Base-by-base conservation (phyloP, 2,888 invertebrate genomes). In the Drosophila percnosoma region DNA sequence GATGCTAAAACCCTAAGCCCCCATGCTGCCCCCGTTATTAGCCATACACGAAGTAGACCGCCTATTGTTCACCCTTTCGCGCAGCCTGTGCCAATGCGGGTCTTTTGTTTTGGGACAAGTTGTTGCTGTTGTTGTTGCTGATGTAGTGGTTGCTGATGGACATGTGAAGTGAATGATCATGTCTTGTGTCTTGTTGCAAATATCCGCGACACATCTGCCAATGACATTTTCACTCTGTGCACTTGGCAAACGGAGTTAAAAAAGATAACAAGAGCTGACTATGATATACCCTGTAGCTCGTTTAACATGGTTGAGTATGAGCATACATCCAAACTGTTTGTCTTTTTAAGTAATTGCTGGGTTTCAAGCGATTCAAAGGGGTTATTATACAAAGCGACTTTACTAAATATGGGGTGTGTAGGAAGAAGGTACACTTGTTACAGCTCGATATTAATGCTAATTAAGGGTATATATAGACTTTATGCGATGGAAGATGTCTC, bases 171-270 rank as follows among this genome's bases (percentile, higher is more conserved):
- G 57, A 61, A 48, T 62, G 75, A 73, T 66, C 73, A 59, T 59
- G 78, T 53, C 34, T 52, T 51, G 34, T 57, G 59, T 53, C 27
- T 34, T 66, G 68, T 58, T 82, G 86, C 80, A 83, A 80, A 88
- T 83, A 83, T 83, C 83, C 81, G 83, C 88, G 84, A 84, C 84
- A 87, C 89, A 84, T 84, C 87, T 89, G 87, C 84, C 84, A 89
- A 85, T 85, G 84, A 85, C 89, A 85, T 85, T 85, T 85, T 89
- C 87, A 89, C 84, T 87, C 84, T 80, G 58, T 72, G 68, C 75
- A 74, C 83, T 78, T 74, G 63, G 66, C 82, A 79, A 73, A 76
- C 80, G 75, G 11, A 49, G 48, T 34, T 18, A 27, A 6, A 33
- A 4, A 13, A 24, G 48, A 18, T 27, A 24, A 24, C n/a, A 36